Base-by-base conservation (phyloP, 2,113 vertebrate species). In the Ceyx cyanopectus region DNA sequence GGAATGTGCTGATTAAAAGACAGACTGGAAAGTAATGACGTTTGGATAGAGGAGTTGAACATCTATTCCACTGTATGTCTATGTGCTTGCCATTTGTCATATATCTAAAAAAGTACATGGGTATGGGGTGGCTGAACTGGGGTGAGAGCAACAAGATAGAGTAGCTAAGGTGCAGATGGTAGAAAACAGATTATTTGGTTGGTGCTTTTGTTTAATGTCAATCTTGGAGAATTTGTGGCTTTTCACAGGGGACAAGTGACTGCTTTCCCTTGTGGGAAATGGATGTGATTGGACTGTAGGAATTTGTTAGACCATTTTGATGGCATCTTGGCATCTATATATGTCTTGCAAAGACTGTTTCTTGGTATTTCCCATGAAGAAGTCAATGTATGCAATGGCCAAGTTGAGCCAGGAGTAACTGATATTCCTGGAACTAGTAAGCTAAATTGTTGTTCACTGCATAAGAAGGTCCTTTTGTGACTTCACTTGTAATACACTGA, bases 81-180 rank as follows among this genome's bases (percentile, higher is more conserved):
- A 0, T 2, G 22, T 70, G 7, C 5, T 0, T 26, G 1, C 43
- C 11, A 15, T 26, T 8, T 30, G 24, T 29, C 22, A 12, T 13
- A 46, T 14, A 4, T 5, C 3, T 61, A 30, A 46, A 24, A n/a
- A 7, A n/a, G 50, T 41, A 14, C 20, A 14, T 14, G 51, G 11
- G 17, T 16, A 4, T 60, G 54, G 12, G 14, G 48, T 58, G 54
- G n/a, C 37, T 50, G 58, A 60, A n/a, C 29, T 0, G 4, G 16
- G 37, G 11, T 6, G 17, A 29, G 13, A 60, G 30, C 48, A 37
- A 10, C 15, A 12, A 7, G 18, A 5, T 4, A 30, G 14, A 57
- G 58, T 2, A 51, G 45, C 23, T 46, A 16, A 12, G 57, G 13
- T 19, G 6, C 46, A 26, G 43, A 32, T 27, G 14, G 15, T 54